Evolutionary conservation across 2,797 vertebrate species (phyloP).

Genomic region (Pseudomugil tenellus): DNA sequence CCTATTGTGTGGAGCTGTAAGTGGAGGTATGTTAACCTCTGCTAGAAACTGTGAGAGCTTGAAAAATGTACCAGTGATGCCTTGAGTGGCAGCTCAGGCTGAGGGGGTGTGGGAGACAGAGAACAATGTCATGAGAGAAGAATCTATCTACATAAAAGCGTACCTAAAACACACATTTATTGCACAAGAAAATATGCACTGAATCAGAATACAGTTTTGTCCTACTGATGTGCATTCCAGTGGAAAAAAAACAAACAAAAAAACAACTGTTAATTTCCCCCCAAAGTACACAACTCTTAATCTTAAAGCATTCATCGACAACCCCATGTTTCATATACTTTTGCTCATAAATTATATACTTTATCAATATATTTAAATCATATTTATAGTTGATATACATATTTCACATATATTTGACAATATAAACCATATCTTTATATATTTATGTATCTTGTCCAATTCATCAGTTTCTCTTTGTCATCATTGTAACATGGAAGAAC

Average conservation of each 20-base stretch:
- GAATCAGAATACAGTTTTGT: conserved; percentile 89
- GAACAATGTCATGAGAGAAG: conserved; percentile 61
- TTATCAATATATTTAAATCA: conserved; percentile 62
- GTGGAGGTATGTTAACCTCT: conserved; percentile 40
- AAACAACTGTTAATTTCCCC: conserved; percentile 87
- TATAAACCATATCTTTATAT: conserved; percentile 64
- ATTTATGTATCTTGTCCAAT: conserved; percentile 61
- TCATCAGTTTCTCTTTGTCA: conserved; percentile 71
- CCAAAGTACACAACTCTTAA: conserved; percentile 79
- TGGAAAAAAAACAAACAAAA: conserved; percentile 53
- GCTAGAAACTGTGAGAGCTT: conserved; percentile 51
- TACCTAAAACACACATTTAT: conserved; percentile 89
- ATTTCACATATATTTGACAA: conserved; percentile 67
- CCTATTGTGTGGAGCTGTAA: conserved; percentile 70
- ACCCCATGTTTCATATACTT: conserved; percentile 60
- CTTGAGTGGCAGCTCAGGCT: conserved; percentile 50
- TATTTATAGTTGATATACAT: conserved; percentile 67
- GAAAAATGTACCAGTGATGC: conserved; percentile 55
- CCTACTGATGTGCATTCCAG: conserved; percentile 98
- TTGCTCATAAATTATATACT: conserved; percentile 60
- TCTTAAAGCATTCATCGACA: conserved; percentile 73
- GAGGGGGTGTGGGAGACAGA: conserved; percentile 7
- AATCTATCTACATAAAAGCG: conserved; percentile 69
- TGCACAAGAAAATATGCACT: conserved; percentile 97
- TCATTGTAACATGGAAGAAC: conserved; percentile 87